A percentile compares a stretch with the other conserved stretches of the same genome.
Conservation (phyloP, 2,888 invertebrate species). For the Onthophagus sagittarius region DNA sequence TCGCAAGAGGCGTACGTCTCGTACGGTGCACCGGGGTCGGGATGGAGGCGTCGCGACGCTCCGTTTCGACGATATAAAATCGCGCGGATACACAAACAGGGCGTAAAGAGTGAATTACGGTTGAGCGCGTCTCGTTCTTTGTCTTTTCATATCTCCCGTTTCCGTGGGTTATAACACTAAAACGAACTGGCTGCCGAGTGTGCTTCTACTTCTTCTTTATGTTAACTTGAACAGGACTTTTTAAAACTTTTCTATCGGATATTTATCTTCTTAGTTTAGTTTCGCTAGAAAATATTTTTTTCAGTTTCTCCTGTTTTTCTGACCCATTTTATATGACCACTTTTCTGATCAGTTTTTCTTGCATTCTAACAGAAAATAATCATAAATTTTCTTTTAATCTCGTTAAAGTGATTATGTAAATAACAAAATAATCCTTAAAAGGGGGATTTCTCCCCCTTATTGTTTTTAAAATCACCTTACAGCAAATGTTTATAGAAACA, state of each 20-base stretch:
- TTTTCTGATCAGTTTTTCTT: not conserved
- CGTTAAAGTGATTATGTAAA: no score
- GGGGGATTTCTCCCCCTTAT: no score
- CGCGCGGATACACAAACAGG: slow-evolving; percentile 5
- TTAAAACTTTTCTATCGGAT: slow-evolving; percentile 5
- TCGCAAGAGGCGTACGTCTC: not conserved
- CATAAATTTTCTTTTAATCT: no score
- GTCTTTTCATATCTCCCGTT: slow-evolving; percentile 11
- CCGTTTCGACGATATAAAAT: slow-evolving; percentile 3
- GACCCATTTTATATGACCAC: not conserved
- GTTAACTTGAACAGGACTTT: slow-evolving; percentile 2
- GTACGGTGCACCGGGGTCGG: not conserved
- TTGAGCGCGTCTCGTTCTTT: not conserved
- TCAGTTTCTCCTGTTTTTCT: not conserved
- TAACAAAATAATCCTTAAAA: no score
- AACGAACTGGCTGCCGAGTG: not conserved
- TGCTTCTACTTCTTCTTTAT: not conserved
- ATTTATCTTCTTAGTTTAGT: not conserved
- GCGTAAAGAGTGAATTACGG: slow-evolving; percentile 11
- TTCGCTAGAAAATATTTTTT: not conserved
- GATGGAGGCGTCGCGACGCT: not conserved
- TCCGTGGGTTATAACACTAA: slow-evolving; percentile 10
- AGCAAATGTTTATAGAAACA: no score
- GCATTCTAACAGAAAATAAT: no score
- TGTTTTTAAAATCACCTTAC: no score